These are phyloP conservation scores for Drosophila siamana DNA, from an alignment of 2,888 invertebrate species.

Conservation along the genomic window DNA sequence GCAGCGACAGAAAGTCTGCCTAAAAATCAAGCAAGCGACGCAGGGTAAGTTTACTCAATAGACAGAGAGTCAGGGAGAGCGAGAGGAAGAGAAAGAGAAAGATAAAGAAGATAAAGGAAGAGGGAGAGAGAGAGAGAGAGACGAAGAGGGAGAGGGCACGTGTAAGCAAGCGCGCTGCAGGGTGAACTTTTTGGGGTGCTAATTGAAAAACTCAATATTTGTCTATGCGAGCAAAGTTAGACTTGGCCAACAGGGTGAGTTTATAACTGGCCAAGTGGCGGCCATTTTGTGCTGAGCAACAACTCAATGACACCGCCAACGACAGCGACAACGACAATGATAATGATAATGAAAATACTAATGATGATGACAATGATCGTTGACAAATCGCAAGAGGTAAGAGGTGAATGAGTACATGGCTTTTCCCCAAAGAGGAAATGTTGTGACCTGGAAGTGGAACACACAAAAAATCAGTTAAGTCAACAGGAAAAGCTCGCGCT, in stretches of 20 bases:
- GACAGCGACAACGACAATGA: constrained; percentile 6
- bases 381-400: constrained; percentile 32
- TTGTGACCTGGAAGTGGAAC: constrained; percentile 52
- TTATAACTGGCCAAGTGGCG: constrained; percentile 19
- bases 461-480: constrained; percentile 70
- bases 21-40: constrained; percentile 22
- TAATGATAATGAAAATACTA: constrained; percentile 18
- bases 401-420: constrained; percentile 19
- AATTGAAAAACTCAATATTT: constrained; percentile 78
- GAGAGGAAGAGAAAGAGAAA: constrained; percentile 4
- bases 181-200: constrained; percentile 64
- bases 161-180: not conserved
- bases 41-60: constrained; percentile 37
- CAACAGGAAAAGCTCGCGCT: constrained; percentile 59
- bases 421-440: constrained; percentile 42
- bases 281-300: constrained; percentile 62
- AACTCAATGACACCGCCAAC: not conserved
- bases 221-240: constrained; percentile 55
- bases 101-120: too few species aligned
- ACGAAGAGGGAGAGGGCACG: constrained; percentile 1
- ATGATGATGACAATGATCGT: constrained; percentile 39
- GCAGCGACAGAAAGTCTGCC: constrained; percentile 30
- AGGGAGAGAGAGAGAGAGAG: constrained; percentile 1
- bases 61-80: not conserved
- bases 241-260: constrained; percentile 33